These are phyloP conservation scores for Asarcornis scutulata DNA, from an alignment of 2,113 vertebrate genomes.

Conservation along the genomic window DNA sequence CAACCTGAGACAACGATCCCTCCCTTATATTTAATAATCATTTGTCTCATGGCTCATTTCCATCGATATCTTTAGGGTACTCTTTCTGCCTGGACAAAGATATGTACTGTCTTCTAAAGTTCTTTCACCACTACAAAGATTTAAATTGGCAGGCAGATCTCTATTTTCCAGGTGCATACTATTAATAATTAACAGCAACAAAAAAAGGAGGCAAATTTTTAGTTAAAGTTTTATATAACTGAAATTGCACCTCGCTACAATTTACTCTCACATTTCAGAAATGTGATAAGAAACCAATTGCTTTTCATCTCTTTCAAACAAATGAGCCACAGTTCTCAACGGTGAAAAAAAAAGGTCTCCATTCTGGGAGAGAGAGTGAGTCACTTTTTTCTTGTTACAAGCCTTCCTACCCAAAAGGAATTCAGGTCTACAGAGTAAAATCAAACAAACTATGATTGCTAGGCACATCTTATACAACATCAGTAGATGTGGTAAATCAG, in stretches of 20 bases:
- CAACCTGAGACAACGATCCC: not conserved
- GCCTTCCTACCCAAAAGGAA: not conserved
- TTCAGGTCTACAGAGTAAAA: conserved; percentile 9
- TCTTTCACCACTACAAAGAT: not conserved
- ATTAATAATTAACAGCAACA: not conserved
- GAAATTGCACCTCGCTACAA: not conserved
- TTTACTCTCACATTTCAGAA: not conserved
- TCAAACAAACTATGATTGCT: conserved; percentile 9
- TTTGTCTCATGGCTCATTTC: not conserved
- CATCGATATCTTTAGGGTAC: not conserved
- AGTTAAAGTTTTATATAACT: not conserved
- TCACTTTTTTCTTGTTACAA: not conserved
- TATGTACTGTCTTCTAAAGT: not conserved
- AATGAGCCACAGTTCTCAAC: not conserved
- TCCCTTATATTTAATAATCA: not conserved
- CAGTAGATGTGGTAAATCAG: not conserved
- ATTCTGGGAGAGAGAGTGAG: not conserved
- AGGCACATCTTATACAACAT: not conserved
- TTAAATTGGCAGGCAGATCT: not conserved
- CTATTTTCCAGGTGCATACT: not conserved
- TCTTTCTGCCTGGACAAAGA: not conserved
- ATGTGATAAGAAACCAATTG: not conserved
- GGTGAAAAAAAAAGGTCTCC: not conserved
- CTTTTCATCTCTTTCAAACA: not conserved
- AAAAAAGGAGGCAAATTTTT: not conserved